phyloP scores from a whole-genome alignment of 1,140 invertebrate genomes.

The Magallana angulata region DNA sequence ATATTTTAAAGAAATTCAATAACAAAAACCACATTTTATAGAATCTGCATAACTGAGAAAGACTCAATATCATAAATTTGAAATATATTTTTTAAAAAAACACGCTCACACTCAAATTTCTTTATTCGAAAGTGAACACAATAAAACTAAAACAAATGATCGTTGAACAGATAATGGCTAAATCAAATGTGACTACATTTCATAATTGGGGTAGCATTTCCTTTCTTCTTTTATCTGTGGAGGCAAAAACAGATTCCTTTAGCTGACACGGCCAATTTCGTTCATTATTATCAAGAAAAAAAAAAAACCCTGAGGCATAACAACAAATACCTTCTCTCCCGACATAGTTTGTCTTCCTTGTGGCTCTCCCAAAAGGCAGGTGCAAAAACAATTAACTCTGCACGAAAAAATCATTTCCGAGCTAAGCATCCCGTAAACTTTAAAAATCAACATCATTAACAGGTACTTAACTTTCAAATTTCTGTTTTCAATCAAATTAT shows the following conservation, averaged over 20 bases:
- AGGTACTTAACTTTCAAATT: constrained; percentile 11
- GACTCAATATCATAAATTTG: too few relatives aligned
- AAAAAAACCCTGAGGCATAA: neutral
- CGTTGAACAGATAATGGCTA: neutral
- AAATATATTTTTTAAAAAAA: too few relatives aligned
- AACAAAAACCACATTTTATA: too few relatives aligned
- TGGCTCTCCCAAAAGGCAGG: neutral
- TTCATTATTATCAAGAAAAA: neutral
- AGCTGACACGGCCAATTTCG: constrained; percentile 25
- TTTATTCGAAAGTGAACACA: too few relatives aligned
- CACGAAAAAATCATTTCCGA: constrained; percentile 3
- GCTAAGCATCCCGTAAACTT: neutral
- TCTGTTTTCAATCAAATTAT: constrained; percentile 32
- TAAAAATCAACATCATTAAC: constrained; percentile 38
- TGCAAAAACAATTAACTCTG: constrained; percentile 28
- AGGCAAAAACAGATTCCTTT: neutral
- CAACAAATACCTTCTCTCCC: neutral
- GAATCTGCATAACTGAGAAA: too few relatives aligned
- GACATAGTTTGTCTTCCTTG: neutral
- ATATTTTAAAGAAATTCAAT: too few relatives aligned
- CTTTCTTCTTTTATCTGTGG: constrained; percentile 10
- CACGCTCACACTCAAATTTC: too few relatives aligned
- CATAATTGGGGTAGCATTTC: neutral
- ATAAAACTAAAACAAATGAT: neutral
- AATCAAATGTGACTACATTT: constrained; percentile 14